These are phyloP conservation scores for Chalcosyrphus nemorum DNA, from an alignment of 2,888 invertebrate species.

Conservation along the genomic window DNA sequence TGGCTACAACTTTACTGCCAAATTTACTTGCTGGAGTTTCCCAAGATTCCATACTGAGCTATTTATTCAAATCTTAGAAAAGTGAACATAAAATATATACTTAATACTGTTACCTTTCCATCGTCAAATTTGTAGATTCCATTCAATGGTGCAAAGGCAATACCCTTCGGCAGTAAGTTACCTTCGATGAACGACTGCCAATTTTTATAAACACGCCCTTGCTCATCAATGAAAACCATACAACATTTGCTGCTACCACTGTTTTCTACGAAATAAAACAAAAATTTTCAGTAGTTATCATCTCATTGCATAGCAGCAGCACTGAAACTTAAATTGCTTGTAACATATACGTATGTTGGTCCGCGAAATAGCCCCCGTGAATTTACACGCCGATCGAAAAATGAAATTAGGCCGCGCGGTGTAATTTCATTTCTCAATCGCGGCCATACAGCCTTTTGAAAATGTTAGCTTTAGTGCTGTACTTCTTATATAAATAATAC, in stretches of 20 bases:
- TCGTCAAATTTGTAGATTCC: constrained; percentile 79
- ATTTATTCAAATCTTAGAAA: neutral
- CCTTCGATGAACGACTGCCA: constrained; percentile 81
- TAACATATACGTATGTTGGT: too few relatives aligned
- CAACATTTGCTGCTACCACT: constrained; percentile 77
- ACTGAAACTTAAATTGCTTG: too few relatives aligned
- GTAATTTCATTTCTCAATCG: too few relatives aligned
- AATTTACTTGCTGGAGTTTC: constrained; percentile 76
- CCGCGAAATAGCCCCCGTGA: too few relatives aligned
- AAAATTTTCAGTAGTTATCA: too few relatives aligned
- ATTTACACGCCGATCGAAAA: too few relatives aligned
- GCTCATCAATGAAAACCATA: constrained; percentile 80
- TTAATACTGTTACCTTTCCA: constrained; percentile 38
- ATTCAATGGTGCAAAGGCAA: constrained; percentile 82
- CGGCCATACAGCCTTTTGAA: too few relatives aligned
- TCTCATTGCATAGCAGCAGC: too few relatives aligned
- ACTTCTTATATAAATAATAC: too few relatives aligned
- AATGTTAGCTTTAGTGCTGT: too few relatives aligned
- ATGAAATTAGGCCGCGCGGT: too few relatives aligned
- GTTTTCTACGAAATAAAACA: constrained; percentile 47
- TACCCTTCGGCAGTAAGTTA: constrained; percentile 82
- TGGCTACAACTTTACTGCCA: constrained; percentile 56
- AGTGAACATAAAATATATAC: neutral
- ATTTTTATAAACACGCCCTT: constrained; percentile 82
- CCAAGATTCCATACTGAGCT: constrained; percentile 75